Evolutionary conservation across 2,113 vertebrate species (phyloP), one percentile per base, ranked within the genome.

Genomic region (Meleagris gallopavo): DNA sequence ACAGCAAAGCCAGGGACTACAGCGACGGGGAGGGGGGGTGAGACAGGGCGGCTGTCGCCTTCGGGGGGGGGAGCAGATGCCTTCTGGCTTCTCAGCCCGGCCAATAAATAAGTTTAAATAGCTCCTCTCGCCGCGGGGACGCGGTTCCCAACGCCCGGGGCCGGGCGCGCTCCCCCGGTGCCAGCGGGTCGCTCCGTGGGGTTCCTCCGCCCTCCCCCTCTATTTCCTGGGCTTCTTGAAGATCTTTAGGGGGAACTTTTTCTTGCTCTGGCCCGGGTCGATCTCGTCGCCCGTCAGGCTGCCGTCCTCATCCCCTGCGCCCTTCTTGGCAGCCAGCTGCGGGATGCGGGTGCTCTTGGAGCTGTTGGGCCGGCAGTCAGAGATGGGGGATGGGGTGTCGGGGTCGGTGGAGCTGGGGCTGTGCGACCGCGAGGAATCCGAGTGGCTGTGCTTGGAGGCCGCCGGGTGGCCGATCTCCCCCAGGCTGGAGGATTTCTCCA

Each of bases 181-280:
- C 77, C 67, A 7, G 83, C 16, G 65, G 82, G 71, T 54, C 38
- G 8, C 46, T 58, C 85, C 75, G 55, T 18, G 60, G 64, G 11
- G 14, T 38, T 67, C 46, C 61, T 58, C 32, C 20, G 13, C 82
- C 82, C 45, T 25, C 62, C n/a, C 20, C 6, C 40, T 5, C 94
- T 98, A 99, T 97, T 99, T 99, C 97, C 97, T 99, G 98, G 99
- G 99, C 92, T 99, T 99, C 98, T 99, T 99, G 97, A 99, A 99
- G 96, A 99, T 99, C 98, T 99, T 99, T 94, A 99, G 98, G 94
- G 99, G 98, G 97, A 99, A 98, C 97, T 99, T 99, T 97, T 99
- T 99, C 97, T 98, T 98, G 97, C 98, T 98, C 92, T 98, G 98
- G 83, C 97, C 96, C 25, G 98, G 98, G 96, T 99, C 99, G 43